A percentile compares a stretch with the other conserved stretches of the same genome.
These are phyloP conservation scores for Leptothorax acervorum DNA, from an alignment of 2,888 invertebrate species.

Conservation along the genomic window DNA sequence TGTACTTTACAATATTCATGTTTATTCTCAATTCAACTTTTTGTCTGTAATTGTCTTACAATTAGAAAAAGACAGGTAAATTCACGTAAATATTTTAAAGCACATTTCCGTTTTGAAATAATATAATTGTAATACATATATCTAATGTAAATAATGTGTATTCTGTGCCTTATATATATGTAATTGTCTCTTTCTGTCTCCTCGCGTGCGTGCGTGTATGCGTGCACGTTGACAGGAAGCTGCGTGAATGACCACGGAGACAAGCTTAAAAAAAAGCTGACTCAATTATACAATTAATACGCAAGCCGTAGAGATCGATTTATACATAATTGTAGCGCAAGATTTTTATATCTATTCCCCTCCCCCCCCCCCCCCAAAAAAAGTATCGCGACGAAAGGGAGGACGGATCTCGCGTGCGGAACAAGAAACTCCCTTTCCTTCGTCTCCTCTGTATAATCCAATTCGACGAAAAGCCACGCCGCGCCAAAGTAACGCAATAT, in stretches of 20 bases:
- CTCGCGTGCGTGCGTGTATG: constrained; percentile 16
- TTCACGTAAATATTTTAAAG: neutral
- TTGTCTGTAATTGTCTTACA: neutral
- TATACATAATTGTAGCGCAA: constrained; percentile 21
- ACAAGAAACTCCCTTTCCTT: neutral
- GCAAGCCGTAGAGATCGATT: constrained; percentile 12
- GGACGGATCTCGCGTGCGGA: neutral
- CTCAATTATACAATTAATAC: constrained; percentile 46
- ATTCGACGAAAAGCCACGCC: neutral
- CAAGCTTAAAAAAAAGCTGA: constrained; percentile 41
- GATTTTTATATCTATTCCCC: constrained; percentile 44
- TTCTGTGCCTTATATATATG: constrained; percentile 72
- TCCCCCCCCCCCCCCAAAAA: neutral
- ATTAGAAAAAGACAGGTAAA: neutral
- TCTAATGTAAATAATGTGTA: constrained; percentile 63
- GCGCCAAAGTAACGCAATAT: neutral
- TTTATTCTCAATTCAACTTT: neutral
- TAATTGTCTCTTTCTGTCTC: constrained; percentile 60
- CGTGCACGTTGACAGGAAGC: constrained; percentile 19
- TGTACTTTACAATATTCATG: neutral
- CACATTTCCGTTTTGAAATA: constrained; percentile 6
- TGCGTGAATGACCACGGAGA: constrained; percentile 35
- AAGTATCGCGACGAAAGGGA: constrained; percentile 7
- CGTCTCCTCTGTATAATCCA: neutral
- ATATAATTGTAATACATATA: constrained; percentile 60